Conservation (phyloP, 2,113 vertebrate species). For the Promerops cafer region DNA sequence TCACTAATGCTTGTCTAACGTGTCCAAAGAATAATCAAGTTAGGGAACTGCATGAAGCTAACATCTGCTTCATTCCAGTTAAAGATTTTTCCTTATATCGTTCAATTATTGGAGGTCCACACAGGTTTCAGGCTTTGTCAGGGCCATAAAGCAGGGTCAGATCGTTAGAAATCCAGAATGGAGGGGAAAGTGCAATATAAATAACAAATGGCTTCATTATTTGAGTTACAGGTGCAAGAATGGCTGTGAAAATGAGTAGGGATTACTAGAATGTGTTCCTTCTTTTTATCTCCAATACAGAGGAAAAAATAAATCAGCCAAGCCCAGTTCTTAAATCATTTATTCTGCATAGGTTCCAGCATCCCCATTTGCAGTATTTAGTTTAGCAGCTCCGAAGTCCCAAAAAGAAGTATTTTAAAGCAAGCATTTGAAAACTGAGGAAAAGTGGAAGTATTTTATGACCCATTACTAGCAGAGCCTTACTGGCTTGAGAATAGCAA, state of each 20-base stretch:
- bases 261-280: slow-evolving; percentile 20
- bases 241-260: neutral
- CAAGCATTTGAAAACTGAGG: neutral
- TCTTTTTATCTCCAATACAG: neutral
- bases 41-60: slow-evolving; percentile 72
- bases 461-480: neutral
- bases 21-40: slow-evolving; percentile 83
- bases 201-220: slow-evolving; percentile 65
- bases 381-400: neutral
- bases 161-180: slow-evolving; percentile 57
- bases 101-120: slow-evolving; percentile 56
- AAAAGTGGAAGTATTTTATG: neutral
- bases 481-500: neutral
- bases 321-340: neutral
- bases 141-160: slow-evolving; percentile 68
- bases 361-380: neutral
- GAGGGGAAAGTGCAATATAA: slow-evolving; percentile 43
- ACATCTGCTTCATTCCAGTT: slow-evolving; percentile 78
- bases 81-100: slow-evolving; percentile 64
- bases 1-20: slow-evolving; percentile 79
- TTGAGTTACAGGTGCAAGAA: slow-evolving; percentile 70
- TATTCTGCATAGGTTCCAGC: neutral
- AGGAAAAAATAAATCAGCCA: neutral
- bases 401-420: neutral
- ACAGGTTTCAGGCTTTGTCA: slow-evolving; percentile 56